phyloP scores from a whole-genome alignment of 2,797 vertebrate species.

The Myripristis jacobus region DNA sequence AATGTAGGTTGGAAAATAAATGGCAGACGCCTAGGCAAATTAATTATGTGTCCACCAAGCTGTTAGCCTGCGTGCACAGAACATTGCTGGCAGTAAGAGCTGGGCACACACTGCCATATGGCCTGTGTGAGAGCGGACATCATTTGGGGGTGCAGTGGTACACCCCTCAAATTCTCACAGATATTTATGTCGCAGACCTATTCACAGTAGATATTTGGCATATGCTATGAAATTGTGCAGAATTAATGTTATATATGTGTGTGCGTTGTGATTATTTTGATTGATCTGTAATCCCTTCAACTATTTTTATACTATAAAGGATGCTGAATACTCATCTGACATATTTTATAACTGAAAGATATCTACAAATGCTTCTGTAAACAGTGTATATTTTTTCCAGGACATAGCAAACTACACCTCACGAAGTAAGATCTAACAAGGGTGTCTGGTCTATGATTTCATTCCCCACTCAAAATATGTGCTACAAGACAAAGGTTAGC shows the following conservation, averaged over 20 bases:
- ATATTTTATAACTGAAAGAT: slow-evolving; percentile 8
- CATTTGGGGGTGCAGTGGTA: slow-evolving; percentile 51
- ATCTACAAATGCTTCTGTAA: slow-evolving; percentile 7
- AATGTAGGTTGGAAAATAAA: slow-evolving; percentile 88
- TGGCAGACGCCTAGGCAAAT: slow-evolving; percentile 86
- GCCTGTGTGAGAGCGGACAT: slow-evolving; percentile 79
- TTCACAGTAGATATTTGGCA: slow-evolving; percentile 44
- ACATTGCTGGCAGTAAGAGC: slow-evolving; percentile 77
- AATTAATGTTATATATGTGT: slow-evolving; percentile 43
- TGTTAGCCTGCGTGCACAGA: slow-evolving; percentile 78
- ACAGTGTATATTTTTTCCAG: slow-evolving; percentile 27
- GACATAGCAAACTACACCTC: neutral
- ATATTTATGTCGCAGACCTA: slow-evolving; percentile 63
- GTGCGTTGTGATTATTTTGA: slow-evolving; percentile 39
- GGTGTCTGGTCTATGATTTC: neutral
- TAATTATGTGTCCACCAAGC: slow-evolving; percentile 89
- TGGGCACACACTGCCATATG: slow-evolving; percentile 81
- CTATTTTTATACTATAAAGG: slow-evolving; percentile 22
- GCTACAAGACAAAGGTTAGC: neutral
- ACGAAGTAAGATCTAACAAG: neutral
- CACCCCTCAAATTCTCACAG: slow-evolving; percentile 76
- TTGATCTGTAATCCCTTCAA: slow-evolving; percentile 46
- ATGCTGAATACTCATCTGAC: slow-evolving; percentile 26
- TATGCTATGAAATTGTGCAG: slow-evolving; percentile 46
- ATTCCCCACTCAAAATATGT: neutral